Percentiles rank a stretch among this genome's conserved stretches.
phyloP scores from a whole-genome alignment of 92 coral and sea anemone genomes.

The Epizoanthus rinbou region DNA sequence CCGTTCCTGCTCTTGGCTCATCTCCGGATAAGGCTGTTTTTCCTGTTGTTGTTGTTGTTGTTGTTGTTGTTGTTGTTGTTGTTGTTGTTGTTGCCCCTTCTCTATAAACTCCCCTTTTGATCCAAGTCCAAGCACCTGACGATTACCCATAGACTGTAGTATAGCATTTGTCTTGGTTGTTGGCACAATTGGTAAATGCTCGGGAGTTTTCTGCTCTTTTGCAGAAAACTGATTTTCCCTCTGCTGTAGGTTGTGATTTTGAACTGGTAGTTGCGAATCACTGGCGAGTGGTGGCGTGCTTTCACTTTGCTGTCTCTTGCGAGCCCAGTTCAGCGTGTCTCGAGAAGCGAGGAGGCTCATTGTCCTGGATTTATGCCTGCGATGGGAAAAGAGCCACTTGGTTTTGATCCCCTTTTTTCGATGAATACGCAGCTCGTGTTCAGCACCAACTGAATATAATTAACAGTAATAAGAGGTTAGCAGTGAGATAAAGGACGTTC shows the following conservation, averaged over 20 bases:
- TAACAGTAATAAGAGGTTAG: not conserved
- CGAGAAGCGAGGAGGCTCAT: not conserved
- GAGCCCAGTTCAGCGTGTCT: conserved; percentile 15
- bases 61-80: not conserved
- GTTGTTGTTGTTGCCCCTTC: not conserved
- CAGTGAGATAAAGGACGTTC: too few relatives aligned
- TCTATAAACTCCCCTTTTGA: not conserved
- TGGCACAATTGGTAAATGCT: not conserved
- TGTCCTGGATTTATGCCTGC: conserved; percentile 4
- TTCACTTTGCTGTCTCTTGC: conserved; percentile 29
- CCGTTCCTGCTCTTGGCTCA: not conserved
- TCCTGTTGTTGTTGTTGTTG: not conserved
- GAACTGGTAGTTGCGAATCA: not conserved
- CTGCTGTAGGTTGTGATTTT: not conserved
- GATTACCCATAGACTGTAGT: not conserved
- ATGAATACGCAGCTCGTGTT: conserved; percentile 13
- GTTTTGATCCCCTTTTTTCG: conserved; percentile 10
- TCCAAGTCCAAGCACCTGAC: not conserved
- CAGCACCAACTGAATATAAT: conserved; percentile 19
- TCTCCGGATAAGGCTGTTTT: not conserved
- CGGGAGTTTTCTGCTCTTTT: not conserved
- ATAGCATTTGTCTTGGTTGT: not conserved
- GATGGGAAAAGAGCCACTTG: not conserved
- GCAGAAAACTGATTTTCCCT: not conserved
- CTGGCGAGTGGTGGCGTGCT: not conserved